phyloP scores from a whole-genome alignment of 1,140 invertebrate genomes.

The Plodia interpunctella region DNA sequence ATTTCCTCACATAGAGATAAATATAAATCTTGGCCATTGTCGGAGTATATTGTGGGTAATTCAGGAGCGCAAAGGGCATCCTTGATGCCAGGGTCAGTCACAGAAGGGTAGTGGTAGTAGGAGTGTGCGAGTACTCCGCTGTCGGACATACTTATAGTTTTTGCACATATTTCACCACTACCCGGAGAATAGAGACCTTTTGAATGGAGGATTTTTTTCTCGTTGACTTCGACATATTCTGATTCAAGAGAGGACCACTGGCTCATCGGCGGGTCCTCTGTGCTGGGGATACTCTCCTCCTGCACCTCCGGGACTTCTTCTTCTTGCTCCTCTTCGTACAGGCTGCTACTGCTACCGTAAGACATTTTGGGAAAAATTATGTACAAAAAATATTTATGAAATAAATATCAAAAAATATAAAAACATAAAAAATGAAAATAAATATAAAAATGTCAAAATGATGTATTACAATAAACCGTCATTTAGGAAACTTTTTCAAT shows the following conservation, averaged over 20 bases:
- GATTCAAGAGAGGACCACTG: conserved; percentile 24
- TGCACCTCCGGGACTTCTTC: background rate
- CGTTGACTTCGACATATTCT: conserved; percentile 16
- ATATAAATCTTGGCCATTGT: conserved; percentile 51
- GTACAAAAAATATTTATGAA: background rate
- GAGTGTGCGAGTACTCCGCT: conserved; percentile 49
- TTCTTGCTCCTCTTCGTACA: background rate
- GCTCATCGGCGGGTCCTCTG: conserved; percentile 18
- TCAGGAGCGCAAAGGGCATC: conserved; percentile 42
- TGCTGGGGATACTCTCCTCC: background rate
- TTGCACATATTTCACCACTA: conserved; percentile 27
- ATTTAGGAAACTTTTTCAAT: no score
- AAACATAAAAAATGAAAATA: no score
- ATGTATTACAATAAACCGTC: no score
- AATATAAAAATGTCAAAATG: no score
- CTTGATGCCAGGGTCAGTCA: conserved; percentile 54
- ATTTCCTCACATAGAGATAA: conserved; percentile 44
- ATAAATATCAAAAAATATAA: no score
- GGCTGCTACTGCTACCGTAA: background rate
- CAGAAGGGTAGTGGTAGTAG: conserved; percentile 53
- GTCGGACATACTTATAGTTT: conserved; percentile 41
- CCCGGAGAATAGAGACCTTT: conserved; percentile 25
- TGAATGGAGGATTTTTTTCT: conserved; percentile 14
- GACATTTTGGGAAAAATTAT: conserved; percentile 9
- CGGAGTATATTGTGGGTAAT: conserved; percentile 32